These are phyloP conservation scores for Hydropsyche tenuis DNA, from an alignment of 1,140 invertebrate genomes.

Conservation along the genomic window DNA sequence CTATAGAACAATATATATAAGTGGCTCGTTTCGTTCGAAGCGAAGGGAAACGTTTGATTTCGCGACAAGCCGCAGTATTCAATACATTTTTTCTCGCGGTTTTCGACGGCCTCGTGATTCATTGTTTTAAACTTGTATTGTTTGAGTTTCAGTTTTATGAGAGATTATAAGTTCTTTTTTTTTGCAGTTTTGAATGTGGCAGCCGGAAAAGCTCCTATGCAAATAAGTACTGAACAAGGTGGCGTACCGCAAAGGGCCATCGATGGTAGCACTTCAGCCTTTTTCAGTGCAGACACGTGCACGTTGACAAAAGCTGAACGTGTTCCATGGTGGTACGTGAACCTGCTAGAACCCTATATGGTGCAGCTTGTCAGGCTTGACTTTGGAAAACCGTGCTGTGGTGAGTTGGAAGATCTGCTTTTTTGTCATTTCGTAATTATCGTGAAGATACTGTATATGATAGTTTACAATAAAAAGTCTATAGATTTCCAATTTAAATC, in stretches of 20 bases:
- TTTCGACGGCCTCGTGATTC: background rate
- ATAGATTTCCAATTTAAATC: no score
- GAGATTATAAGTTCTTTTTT: slow-evolving; percentile 45
- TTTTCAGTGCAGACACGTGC: slow-evolving; percentile 84
- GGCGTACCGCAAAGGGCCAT: slow-evolving; percentile 90
- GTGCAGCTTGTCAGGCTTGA: slow-evolving; percentile 91
- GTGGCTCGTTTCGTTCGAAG: no score
- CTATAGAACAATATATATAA: no score
- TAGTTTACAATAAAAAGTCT: no score
- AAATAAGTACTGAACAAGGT: slow-evolving; percentile 82
- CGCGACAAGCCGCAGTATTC: background rate
- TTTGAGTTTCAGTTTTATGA: no score
- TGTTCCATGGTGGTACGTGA: slow-evolving; percentile 95
- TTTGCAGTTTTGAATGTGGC: slow-evolving; percentile 91
- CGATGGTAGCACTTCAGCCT: slow-evolving; percentile 86
- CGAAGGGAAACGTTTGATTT: no score
- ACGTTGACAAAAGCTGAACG: slow-evolving; percentile 83
- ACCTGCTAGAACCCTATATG: slow-evolving; percentile 93
- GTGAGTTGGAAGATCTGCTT: slow-evolving; percentile 65
- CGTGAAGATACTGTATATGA: no score
- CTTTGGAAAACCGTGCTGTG: slow-evolving; percentile 91
- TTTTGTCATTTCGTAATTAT: no score
- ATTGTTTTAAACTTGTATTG: background rate
- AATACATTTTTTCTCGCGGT: background rate
- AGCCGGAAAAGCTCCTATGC: slow-evolving; percentile 94